Evolutionary conservation across 2,113 vertebrate genomes (phyloP).

Genomic region (Sigmodon hispidus): DNA sequence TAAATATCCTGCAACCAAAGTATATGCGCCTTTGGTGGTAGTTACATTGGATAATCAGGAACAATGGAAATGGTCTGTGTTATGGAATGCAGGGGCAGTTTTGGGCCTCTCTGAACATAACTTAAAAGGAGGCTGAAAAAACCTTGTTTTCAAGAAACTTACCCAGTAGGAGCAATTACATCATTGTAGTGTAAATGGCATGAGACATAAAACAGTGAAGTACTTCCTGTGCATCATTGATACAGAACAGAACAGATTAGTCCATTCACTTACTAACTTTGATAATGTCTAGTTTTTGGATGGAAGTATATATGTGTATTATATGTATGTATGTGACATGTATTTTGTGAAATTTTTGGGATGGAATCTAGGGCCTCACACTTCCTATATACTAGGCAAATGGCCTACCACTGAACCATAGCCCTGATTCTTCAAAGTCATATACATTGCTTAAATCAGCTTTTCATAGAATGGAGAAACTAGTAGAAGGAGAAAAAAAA

Average conservation of each 20-base stretch:
- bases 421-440: not conserved
- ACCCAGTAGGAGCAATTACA: not conserved
- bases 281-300: not conserved
- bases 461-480: conserved; percentile 1
- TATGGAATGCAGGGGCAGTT: not conserved
- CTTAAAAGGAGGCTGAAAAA: not conserved
- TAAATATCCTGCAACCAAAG: not conserved
- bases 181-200: not conserved
- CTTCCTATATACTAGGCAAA: not conserved
- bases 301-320: not conserved
- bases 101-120: not conserved
- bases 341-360: not conserved
- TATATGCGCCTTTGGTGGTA: not conserved
- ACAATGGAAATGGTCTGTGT: not conserved
- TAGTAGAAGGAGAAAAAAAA: not conserved
- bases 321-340: not conserved
- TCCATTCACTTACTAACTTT: not conserved
- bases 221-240: not conserved
- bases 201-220: not conserved
- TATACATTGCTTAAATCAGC: not conserved
- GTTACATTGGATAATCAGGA: not conserved
- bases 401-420: not conserved
- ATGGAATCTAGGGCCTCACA: not conserved
- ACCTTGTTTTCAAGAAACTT: not conserved
- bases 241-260: not conserved